These are phyloP conservation scores for Corella eumyota DNA, from an alignment of 23 tunicate genomes.

Conservation along the genomic window DNA sequence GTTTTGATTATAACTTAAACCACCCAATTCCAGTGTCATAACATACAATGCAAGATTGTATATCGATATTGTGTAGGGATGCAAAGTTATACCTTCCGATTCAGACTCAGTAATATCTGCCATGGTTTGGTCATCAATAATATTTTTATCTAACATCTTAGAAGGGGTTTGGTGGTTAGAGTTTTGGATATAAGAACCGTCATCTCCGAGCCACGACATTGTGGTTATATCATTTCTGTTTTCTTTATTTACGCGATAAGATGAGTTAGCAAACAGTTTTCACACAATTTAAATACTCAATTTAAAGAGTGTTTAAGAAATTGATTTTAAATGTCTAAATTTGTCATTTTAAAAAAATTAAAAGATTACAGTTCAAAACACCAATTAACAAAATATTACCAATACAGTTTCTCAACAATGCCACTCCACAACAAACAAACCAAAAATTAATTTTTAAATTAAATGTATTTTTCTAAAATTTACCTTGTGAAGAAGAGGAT, in stretches of 20 bases:
- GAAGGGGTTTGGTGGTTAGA: too few species aligned
- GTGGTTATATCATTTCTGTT: constrained; percentile 1
- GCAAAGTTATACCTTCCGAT: constrained; percentile 12
- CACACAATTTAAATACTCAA: too few species aligned
- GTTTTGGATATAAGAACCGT: constrained; percentile 4
- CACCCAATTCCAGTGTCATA: too few species aligned
- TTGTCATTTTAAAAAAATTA: too few species aligned
- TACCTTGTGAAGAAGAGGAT: constrained; percentile 6
- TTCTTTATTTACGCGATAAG: too few species aligned
- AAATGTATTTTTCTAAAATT: background rate
- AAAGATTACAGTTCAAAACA: background rate
- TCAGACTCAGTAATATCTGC: constrained; percentile 12
- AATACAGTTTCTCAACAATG: background rate
- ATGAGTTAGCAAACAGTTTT: too few species aligned
- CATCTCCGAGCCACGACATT: constrained; percentile 8
- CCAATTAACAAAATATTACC: background rate
- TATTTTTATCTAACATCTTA: too few species aligned
- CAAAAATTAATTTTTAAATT: background rate
- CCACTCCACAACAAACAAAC: background rate
- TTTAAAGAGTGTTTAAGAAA: too few species aligned
- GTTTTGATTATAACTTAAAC: too few species aligned
- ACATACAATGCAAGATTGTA: too few species aligned
- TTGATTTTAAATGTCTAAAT: too few species aligned
- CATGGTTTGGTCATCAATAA: constrained; percentile 11
- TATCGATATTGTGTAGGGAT: background rate